Evolutionary conservation across 1,140 invertebrate genomes (phyloP), one percentile per base, ranked within the genome.

Genomic region (Eurosta solidaginis): DNA sequence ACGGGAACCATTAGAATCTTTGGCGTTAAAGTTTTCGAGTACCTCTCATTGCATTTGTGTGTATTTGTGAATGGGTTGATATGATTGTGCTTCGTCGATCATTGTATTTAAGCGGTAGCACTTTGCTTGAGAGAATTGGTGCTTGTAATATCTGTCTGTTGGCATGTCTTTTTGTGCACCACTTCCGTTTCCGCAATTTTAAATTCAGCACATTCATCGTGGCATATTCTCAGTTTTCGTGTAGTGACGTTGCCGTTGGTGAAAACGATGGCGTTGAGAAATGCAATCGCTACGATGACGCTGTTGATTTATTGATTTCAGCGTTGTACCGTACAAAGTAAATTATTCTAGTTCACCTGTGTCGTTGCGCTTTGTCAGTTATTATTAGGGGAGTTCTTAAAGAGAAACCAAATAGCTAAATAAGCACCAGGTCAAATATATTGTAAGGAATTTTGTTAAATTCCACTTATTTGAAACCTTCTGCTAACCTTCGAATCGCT

Each of bases 221-320:
- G n/a, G 59, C 33, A 40, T 68, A 40, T 68, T 68, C 59, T 42
- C 40, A n/a, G 59, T 36, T 68, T 36, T 17, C n/a, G n/a, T 42
- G 25, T 33, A 14, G 25, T 59, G 52, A 17, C 27, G 27, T 29
- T 4, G 54, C 17, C n/a, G 59, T 20, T 9, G 29, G 33, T 40
- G 27, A 40, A 14, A 29, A 17, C 27, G 59, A 10, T 68, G 59
- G 59, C 27, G 59, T 68, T 68, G 59, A 68, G 33, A 40, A 40
- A 40, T 17, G n/a, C 59, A 29, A 68, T 68, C n/a, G 9, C 59
- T 68, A 20, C n/a, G 59, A 40, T 68, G 59, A 68, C 33, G 17
- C 59, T 68, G 59, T 68, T 68, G 59, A 68, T 68, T 68, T 68
- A 68, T 68, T 68, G 59, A 68, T 68, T 68, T 68, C 22, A 36